These are phyloP conservation scores for Flexamia atlantica DNA, from an alignment of 2,888 invertebrate genomes.

Conservation along the genomic window DNA sequence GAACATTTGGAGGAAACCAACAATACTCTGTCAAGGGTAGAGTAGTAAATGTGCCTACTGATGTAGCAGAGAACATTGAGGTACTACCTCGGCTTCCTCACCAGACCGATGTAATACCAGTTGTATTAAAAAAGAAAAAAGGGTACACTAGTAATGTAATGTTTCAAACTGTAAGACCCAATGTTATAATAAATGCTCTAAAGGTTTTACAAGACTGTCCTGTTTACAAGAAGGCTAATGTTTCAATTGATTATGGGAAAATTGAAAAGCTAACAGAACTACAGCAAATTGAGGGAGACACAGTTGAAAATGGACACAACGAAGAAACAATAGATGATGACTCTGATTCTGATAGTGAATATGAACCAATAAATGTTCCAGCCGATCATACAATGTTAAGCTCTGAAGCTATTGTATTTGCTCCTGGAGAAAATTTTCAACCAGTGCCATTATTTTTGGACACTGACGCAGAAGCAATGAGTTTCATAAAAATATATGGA, in stretches of 20 bases:
- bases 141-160: not conserved
- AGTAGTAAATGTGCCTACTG: conserved; percentile 59
- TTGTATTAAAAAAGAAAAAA: conserved; percentile 44
- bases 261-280: not conserved
- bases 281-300: conserved; percentile 4
- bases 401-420: conserved; percentile 58
- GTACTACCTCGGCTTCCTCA: conserved; percentile 38
- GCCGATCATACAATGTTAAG: not conserved
- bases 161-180: conserved; percentile 49
- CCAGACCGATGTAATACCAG: conserved; percentile 33
- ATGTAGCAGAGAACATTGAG: conserved; percentile 44
- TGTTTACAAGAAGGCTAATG: conserved; percentile 1
- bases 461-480: conserved; percentile 54
- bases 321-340: conserved; percentile 1
- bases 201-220: conserved; percentile 37
- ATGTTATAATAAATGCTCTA: conserved; percentile 37
- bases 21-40: conserved; percentile 49
- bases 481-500: conserved; percentile 62
- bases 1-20: conserved; percentile 15
- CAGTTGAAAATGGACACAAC: not conserved
- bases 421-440: conserved; percentile 60
- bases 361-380: conserved; percentile 42
- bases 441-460: conserved; percentile 60
- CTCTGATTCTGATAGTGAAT: conserved; percentile 41
- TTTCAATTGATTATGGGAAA: not conserved